Evolutionary conservation across 1,140 invertebrate genomes (phyloP), one percentile per base, ranked within the genome.

Genomic region (Zaprionus nigranus): DNA sequence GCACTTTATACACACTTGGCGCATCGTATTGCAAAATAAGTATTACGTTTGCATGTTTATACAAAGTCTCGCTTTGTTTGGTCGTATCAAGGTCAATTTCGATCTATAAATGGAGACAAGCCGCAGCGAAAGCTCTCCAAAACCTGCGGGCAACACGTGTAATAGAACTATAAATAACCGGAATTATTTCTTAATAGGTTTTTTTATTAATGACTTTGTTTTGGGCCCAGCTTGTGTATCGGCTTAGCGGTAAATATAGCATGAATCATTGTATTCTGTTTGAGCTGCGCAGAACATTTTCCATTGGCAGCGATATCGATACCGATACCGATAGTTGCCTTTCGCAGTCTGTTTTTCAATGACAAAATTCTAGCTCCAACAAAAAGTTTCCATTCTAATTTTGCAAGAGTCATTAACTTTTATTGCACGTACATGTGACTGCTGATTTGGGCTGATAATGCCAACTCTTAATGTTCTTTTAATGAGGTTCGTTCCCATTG

Each of bases 1-100:
- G 34, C 58, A 17, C 53, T 64, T 67, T 73, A 60, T 68, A 74
- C 69, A 77, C 49, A 73, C 67, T 53, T 30, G 49, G 43, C 72
- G 56, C 71, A 61, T 64, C 51, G 59, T 68, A 61, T 74, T 86
- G 69, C 69, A 75, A 78, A 74, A 72, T 73, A 17, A 9, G 40
- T 46, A 46, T 46, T 46, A 20, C 40, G 40, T 46, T 46, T 46
- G 40, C 40, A 46, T 46, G 40, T 46, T 43, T 20, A 46, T 46
- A 46, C n/a, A 15, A 38, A 56, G 43, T 46, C 43, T n/a, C 34
- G 53, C 34, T 60, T 73, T 75, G 64, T 88, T 84, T 84, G 81
- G 78, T 20, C 30, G n/a, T 61, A 88, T 84, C 84, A 87, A 87
- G 84, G 84, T 88, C 79, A 81, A 69, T 78, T 88, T 87, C 68